These are phyloP conservation scores for Brachionus sp. DNA, from an alignment of 1,140 invertebrate species.

Conservation along the genomic window DNA sequence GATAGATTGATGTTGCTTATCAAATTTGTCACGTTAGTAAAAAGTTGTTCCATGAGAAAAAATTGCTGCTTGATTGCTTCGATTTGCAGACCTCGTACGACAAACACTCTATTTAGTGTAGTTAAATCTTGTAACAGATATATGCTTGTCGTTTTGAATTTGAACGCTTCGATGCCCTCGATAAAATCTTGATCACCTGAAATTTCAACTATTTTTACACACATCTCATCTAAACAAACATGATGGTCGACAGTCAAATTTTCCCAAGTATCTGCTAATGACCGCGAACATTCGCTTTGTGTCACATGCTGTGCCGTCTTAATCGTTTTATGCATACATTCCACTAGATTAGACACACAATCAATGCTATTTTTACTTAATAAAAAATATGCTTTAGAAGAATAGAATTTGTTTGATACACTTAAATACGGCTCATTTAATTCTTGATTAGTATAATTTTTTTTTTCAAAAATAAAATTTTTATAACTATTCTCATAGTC, in stretches of 20 bases:
- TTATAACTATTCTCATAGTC: constrained; percentile 4
- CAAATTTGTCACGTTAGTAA: not conserved
- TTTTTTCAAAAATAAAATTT: constrained; percentile 19
- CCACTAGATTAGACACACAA: not conserved
- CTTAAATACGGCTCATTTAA: not conserved
- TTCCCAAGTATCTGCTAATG: not conserved
- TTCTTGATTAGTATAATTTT: not conserved
- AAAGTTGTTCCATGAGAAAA: not conserved
- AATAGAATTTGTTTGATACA: not conserved
- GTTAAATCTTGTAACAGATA: not conserved
- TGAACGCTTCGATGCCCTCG: not conserved
- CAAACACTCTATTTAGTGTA: not conserved
- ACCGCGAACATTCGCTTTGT: not conserved
- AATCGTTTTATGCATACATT: not conserved
- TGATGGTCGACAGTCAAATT: not conserved
- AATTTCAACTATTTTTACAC: not conserved
- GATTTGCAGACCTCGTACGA: not conserved
- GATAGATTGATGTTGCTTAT: not conserved
- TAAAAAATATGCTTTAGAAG: not conserved
- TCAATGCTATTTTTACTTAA: not conserved
- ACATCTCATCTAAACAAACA: not conserved
- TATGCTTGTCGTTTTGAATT: not conserved
- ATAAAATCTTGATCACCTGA: constrained; percentile 6
- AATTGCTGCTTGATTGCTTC: not conserved
- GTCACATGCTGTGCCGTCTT: not conserved